Conservation (phyloP, 2,888 invertebrate genomes). For the Ennomos fuscantarius region DNA sequence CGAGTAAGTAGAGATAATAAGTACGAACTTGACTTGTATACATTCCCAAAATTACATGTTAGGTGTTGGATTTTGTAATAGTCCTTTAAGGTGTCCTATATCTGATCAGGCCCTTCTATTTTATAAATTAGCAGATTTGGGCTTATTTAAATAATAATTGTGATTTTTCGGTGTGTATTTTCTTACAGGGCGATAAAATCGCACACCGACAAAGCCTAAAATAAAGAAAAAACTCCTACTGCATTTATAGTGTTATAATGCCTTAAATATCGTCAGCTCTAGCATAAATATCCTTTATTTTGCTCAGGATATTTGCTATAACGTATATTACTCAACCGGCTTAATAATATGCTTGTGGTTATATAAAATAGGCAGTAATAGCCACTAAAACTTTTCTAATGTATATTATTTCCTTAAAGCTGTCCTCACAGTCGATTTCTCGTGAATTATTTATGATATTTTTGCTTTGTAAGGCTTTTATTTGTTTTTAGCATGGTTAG, state of each 20-base stretch:
- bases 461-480: slow-evolving; percentile 38
- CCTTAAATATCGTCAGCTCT: slow-evolving; percentile 6
- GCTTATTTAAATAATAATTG: no score
- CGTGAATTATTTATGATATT: slow-evolving; percentile 69
- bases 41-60: no score
- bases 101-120: no score
- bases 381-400: slow-evolving; percentile 79
- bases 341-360: slow-evolving; percentile 49
- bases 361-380: slow-evolving; percentile 72
- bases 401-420: slow-evolving; percentile 71
- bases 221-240: slow-evolving; percentile 6
- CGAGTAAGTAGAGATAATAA: no score
- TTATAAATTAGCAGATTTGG: no score
- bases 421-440: slow-evolving; percentile 67
- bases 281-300: slow-evolving; percentile 23
- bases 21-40: no score
- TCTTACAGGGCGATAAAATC: no score
- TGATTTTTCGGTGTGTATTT: no score
- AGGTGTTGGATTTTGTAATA: no score
- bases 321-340: slow-evolving; percentile 61
- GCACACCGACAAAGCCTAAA: no score
- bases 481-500: slow-evolving; percentile 30
- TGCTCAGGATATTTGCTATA: slow-evolving; percentile 39
- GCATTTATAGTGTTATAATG: not conserved
- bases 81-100: no score